phyloP scores from a whole-genome alignment of 2,113 vertebrate genomes.

The Plotosus lineatus region DNA sequence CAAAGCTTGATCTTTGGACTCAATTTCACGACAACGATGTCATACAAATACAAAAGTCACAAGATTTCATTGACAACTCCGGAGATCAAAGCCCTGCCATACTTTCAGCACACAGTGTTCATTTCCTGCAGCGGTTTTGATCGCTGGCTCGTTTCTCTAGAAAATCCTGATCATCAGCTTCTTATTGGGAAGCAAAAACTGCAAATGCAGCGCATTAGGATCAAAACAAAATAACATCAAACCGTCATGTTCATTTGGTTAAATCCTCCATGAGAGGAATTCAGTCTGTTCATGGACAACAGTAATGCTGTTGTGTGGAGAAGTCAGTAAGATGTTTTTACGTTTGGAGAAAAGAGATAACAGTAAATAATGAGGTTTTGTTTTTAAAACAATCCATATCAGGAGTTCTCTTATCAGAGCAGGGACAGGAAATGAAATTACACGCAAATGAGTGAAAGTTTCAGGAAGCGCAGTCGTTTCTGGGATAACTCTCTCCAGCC shows the following conservation, averaged over 20 bases:
- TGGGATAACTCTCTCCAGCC: not conserved
- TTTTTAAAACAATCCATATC: not conserved
- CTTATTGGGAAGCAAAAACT: not conserved
- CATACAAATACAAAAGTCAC: not conserved
- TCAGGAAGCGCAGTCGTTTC: not conserved
- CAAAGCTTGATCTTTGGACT: not conserved
- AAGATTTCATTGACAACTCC: not conserved
- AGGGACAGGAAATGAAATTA: not conserved
- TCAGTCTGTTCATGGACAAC: not conserved
- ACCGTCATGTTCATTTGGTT: not conserved
- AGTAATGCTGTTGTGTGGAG: not conserved
- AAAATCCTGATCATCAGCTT: not conserved
- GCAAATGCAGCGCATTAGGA: not conserved
- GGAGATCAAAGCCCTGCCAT: not conserved
- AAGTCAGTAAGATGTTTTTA: not conserved
- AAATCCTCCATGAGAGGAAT: not conserved
- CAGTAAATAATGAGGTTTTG: not conserved
- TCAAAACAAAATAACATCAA: not conserved
- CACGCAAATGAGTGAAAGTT: not conserved
- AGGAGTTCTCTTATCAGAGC: not conserved
- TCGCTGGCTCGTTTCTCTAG: not conserved
- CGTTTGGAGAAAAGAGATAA: not conserved
- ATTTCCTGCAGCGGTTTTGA: not conserved
- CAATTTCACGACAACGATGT: not conserved
- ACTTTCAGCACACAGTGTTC: not conserved